These are phyloP conservation scores for Hippocampus barbouri DNA, from an alignment of 2,113 vertebrate species.

Conservation along the genomic window DNA sequence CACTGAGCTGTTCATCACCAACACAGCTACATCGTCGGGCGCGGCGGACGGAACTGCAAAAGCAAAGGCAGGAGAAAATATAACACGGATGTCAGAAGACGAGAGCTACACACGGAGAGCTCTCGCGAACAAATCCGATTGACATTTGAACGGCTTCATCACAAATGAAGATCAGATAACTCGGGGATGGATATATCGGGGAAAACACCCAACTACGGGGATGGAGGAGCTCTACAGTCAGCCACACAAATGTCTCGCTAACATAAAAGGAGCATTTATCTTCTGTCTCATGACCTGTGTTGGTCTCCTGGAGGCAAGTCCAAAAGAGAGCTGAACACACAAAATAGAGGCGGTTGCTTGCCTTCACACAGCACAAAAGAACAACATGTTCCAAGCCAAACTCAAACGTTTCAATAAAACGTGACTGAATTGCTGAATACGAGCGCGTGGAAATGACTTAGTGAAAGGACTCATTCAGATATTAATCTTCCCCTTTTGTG, in stretches of 20 bases:
- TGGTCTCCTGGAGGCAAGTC: slow-evolving; percentile 66
- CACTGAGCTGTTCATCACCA: slow-evolving; percentile 82
- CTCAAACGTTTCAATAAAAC: neutral
- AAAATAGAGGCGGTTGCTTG: slow-evolving; percentile 18
- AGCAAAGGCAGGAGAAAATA: slow-evolving; percentile 38
- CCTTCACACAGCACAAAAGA: neutral
- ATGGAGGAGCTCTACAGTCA: slow-evolving; percentile 7
- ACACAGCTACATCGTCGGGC: slow-evolving; percentile 78
- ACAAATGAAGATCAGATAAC: neutral
- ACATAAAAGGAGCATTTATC: slow-evolving; percentile 1
- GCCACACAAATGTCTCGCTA: neutral
- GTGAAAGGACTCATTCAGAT: neutral
- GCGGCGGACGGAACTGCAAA: slow-evolving; percentile 84
- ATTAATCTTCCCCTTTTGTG: neutral
- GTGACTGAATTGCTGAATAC: neutral
- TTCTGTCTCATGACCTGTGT: slow-evolving; percentile 58
- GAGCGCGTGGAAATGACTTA: neutral
- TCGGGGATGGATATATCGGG: neutral
- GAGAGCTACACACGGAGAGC: neutral
- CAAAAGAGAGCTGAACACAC: slow-evolving; percentile 71
- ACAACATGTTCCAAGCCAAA: neutral
- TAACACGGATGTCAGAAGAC: neutral
- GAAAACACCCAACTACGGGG: neutral
- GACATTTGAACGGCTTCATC: neutral
- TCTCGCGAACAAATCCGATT: neutral